These are phyloP conservation scores for Ciconia stormi DNA, from an alignment of 2,113 vertebrate species.

Conservation along the genomic window DNA sequence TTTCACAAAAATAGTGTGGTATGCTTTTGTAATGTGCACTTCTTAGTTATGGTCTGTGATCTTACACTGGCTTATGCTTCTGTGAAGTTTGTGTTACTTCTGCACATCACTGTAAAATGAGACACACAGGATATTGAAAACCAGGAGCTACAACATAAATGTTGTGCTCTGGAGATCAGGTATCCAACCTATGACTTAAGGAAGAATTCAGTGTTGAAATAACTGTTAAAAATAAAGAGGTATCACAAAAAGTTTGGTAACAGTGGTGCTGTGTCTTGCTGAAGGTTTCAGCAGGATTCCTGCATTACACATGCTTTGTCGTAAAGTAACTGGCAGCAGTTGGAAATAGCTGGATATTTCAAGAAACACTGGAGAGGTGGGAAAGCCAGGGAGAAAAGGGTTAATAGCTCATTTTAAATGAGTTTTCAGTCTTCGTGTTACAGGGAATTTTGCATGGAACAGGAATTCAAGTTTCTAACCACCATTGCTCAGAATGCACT, in stretches of 20 bases:
- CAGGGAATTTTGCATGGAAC: background rate
- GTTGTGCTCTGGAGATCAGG: background rate
- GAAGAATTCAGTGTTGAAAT: background rate
- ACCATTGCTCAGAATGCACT: background rate
- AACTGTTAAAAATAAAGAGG: background rate
- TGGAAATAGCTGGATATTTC: background rate
- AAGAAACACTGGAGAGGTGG: background rate
- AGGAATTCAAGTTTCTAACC: background rate
- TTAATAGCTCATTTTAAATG: background rate
- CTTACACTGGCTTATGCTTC: background rate
- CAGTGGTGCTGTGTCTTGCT: background rate
- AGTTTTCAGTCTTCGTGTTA: background rate
- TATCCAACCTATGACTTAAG: background rate
- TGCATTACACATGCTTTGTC: background rate
- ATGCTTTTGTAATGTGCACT: background rate
- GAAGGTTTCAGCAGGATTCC: background rate
- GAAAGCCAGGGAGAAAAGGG: background rate
- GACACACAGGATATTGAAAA: background rate
- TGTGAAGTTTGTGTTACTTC: background rate
- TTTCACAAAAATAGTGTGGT: background rate
- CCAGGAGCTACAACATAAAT: background rate
- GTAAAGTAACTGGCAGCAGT: background rate
- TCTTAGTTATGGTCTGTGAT: background rate
- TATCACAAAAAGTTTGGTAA: background rate
- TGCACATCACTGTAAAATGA: background rate